phyloP scores from a whole-genome alignment of 2,888 invertebrate genomes.

The Cheiracanthium punctorium region DNA sequence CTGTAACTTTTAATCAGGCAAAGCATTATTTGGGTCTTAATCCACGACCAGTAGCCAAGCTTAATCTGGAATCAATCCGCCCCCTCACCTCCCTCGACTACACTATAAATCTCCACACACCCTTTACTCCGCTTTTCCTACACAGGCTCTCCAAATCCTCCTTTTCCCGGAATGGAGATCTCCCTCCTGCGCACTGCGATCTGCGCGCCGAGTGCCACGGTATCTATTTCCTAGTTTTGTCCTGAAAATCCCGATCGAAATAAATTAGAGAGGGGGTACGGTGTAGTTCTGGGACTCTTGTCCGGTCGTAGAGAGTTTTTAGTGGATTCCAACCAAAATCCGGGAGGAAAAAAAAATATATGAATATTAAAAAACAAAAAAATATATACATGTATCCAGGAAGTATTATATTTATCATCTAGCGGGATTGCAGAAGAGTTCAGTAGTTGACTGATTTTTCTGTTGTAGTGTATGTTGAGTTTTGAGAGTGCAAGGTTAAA shows the following conservation, averaged over 20 bases:
- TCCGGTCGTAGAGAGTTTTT: background rate
- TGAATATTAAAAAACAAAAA: too few species aligned
- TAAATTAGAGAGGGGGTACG: background rate
- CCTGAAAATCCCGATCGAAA: conserved; percentile 16
- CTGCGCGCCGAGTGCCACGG: background rate
- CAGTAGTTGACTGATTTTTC: too few species aligned
- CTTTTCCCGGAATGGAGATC: background rate
- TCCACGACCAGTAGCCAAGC: too few species aligned
- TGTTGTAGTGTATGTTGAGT: background rate
- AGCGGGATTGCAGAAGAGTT: background rate
- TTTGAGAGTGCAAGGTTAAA: background rate
- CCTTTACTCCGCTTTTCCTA: too few species aligned
- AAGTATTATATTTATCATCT: background rate
- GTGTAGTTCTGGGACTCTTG: background rate
- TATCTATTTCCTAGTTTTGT: conserved; percentile 13
- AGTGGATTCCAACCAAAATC: background rate
- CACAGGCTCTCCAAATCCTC: background rate
- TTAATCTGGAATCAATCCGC: too few species aligned
- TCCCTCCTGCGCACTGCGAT: conserved; percentile 3
- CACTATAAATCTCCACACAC: too few species aligned
- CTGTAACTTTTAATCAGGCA: too few species aligned
- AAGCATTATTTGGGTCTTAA: too few species aligned
- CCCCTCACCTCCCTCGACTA: too few species aligned
- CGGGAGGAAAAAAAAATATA: too few species aligned
- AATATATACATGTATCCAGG: too few species aligned